A percentile compares a stretch with the other conserved stretches of the same genome.
phyloP scores from a whole-genome alignment of 2,797 vertebrate species.

The Fringilla coelebs region DNA sequence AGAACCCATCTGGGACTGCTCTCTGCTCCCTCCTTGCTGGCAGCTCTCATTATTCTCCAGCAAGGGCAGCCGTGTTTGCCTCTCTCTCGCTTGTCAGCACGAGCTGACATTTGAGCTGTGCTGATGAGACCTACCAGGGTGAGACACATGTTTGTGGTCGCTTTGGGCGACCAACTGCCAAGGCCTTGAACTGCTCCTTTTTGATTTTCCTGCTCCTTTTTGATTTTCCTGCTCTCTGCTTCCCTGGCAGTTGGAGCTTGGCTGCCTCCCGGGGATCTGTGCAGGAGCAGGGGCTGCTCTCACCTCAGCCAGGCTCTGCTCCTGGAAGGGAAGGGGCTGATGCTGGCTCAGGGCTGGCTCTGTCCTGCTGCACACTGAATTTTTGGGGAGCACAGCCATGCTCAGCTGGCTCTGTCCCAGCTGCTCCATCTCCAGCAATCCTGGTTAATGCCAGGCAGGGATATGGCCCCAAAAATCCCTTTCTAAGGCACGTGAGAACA shows the following conservation, averaged over 20 bases:
- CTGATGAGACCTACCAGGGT: slow-evolving; percentile 45
- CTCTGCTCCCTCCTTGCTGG: neutral
- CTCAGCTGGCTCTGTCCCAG: neutral
- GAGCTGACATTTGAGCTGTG: slow-evolving; percentile 26
- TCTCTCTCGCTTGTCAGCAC: slow-evolving; percentile 7
- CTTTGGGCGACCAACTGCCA: slow-evolving; percentile 46
- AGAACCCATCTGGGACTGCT: neutral
- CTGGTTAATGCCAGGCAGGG: fast-evolving
- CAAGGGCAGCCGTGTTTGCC: neutral
- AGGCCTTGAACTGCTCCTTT: slow-evolving; percentile 7
- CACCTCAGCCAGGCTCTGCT: neutral
- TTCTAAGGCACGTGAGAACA: fast-evolving
- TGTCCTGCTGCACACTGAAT: neutral
- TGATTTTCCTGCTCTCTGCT: neutral
- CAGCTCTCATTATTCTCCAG: slow-evolving; percentile 1
- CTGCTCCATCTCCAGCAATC: neutral
- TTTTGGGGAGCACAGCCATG: neutral
- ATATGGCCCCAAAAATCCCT: neutral
- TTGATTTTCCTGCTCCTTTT: neutral
- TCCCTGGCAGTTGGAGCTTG: neutral
- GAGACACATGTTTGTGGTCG: slow-evolving; percentile 50
- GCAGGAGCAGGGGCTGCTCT: neutral
- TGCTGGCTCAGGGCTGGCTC: neutral
- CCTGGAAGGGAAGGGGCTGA: neutral
- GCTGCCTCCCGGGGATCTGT: neutral